Conservation (phyloP, 2,797 vertebrate genomes). For the Rhyacichthys aspro region DNA sequence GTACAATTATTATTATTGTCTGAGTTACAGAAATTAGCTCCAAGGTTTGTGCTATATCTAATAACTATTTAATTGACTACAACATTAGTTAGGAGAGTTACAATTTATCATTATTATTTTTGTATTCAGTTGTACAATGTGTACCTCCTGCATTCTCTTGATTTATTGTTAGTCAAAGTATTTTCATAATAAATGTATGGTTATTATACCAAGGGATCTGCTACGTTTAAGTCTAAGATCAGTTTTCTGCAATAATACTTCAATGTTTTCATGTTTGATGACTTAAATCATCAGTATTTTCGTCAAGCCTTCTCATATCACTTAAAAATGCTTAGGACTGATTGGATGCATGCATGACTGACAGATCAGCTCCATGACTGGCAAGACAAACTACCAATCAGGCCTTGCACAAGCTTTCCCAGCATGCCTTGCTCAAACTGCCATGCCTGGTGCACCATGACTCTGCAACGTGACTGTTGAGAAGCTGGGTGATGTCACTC, state of each 20-base stretch:
- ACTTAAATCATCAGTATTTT: not conserved
- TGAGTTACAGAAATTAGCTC: too few relatives aligned
- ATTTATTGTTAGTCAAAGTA: too few relatives aligned
- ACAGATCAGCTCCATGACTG: constrained; percentile 45
- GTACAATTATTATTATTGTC: too few relatives aligned
- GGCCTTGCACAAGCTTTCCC: constrained; percentile 60
- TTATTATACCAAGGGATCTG: not conserved
- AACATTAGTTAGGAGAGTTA: too few relatives aligned
- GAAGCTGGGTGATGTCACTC: constrained; percentile 65
- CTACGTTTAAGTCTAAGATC: not conserved
- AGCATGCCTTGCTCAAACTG: constrained; percentile 73
- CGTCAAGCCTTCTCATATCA: constrained; percentile 18
- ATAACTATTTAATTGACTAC: too few relatives aligned
- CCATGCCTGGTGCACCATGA: constrained; percentile 70
- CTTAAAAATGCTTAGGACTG: constrained; percentile 33
- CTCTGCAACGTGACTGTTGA: constrained; percentile 62
- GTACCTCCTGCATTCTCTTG: too few relatives aligned
- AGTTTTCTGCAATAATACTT: not conserved
- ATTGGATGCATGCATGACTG: constrained; percentile 52
- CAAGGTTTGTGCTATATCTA: too few relatives aligned
- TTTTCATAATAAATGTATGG: not conserved
- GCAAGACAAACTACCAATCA: constrained; percentile 54
- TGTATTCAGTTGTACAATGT: too few relatives aligned
- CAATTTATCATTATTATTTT: too few relatives aligned
- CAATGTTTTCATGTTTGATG: not conserved